These are phyloP conservation scores for Loxodonta africana DNA, from an alignment of 2,113 vertebrate species.

Conservation along the genomic window DNA sequence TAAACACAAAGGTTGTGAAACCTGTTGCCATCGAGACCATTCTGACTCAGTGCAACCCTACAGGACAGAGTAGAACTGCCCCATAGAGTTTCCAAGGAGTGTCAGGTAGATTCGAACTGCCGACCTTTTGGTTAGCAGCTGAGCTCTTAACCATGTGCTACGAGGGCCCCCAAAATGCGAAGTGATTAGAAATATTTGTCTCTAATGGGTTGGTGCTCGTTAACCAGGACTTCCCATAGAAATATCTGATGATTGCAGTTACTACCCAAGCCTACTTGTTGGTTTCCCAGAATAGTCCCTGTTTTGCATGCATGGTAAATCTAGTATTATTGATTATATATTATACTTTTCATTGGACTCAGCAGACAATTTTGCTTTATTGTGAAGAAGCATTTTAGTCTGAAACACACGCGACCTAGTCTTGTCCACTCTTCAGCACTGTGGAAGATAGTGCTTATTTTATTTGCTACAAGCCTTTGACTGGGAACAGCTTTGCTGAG, in stretches of 20 bases:
- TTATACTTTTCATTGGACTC: not conserved
- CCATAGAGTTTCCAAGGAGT: no score
- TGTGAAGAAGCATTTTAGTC: slow-evolving; percentile 42
- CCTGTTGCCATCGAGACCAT: no score
- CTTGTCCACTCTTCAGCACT: not conserved
- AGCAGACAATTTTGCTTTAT: not conserved
- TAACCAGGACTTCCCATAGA: not conserved
- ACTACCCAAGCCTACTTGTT: not conserved
- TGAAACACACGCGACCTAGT: not conserved
- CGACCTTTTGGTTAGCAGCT: no score
- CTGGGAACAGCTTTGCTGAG: slow-evolving; percentile 68
- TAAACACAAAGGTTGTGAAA: not conserved
- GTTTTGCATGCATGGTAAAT: not conserved
- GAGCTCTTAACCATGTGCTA: no score
- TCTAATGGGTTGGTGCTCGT: not conserved
- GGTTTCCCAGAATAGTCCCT: not conserved
- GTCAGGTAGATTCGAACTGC: no score
- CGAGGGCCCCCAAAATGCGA: not conserved
- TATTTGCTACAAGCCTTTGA: not conserved
- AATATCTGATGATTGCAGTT: not conserved
- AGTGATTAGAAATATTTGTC: not conserved
- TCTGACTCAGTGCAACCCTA: no score
- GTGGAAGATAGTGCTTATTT: slow-evolving; percentile 54
- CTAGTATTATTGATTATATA: not conserved
- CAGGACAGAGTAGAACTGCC: no score